Evolutionary conservation across 2,113 vertebrate genomes (phyloP).

Genomic region (Maccullochella peelii): DNA sequence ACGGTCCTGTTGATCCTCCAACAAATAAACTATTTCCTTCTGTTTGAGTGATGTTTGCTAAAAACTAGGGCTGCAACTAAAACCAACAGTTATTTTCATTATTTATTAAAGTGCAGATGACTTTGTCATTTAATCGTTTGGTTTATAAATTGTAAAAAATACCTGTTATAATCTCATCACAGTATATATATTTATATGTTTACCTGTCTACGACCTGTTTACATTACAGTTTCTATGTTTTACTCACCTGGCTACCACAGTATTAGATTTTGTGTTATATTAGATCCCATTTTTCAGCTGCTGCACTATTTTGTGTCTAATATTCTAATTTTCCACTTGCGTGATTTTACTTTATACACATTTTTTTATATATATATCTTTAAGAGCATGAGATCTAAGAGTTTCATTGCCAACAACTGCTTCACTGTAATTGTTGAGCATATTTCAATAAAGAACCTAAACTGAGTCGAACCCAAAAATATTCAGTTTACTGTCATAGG

Average conservation of each 20-base stretch:
- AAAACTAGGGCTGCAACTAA: too few species aligned
- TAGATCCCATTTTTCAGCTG: background rate
- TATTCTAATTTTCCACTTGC: background rate
- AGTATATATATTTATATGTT: background rate
- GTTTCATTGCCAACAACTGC: background rate
- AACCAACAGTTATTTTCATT: too few species aligned
- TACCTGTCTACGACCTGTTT: too few species aligned
- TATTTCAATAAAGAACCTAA: background rate
- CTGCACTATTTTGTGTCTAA: background rate
- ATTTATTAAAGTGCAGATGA: too few species aligned
- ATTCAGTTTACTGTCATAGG: too few species aligned
- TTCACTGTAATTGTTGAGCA: background rate
- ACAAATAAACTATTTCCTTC: background rate
- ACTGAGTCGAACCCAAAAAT: too few species aligned
- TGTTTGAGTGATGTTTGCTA: too few species aligned
- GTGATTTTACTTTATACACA: background rate
- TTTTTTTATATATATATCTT: background rate
- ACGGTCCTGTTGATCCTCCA: background rate
- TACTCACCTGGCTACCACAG: background rate
- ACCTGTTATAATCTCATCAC: background rate
- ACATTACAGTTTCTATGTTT: too few species aligned
- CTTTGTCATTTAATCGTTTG: too few species aligned
- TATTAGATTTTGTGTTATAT: background rate
- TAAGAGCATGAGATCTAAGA: background rate
- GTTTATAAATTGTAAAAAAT: too few species aligned